Evolutionary conservation across 2,113 vertebrate species (phyloP), one percentile per base, ranked within the genome.

Genomic region (Calypte anna): DNA sequence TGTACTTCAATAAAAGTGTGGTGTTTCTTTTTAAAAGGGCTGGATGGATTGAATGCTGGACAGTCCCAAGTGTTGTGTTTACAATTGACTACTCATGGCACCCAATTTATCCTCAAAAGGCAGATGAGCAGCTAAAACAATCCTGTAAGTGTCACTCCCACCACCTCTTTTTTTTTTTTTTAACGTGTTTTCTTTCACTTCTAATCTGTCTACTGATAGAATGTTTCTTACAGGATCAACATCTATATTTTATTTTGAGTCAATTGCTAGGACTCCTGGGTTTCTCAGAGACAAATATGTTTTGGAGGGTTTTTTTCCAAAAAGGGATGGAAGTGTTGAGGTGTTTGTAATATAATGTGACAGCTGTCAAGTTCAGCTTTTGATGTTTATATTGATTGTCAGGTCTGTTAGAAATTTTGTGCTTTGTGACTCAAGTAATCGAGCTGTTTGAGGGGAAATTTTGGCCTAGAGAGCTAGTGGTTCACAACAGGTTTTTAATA

Each of bases 11-110:
- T 59, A 43, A 93, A 78, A 91, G 30, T 33, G 6, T 75, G 30
- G 25, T 81, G 16, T 97, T 93, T 93, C 43, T 64, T 87, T 85
- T 96, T 92, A 43, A 58, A 93, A 99, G 99, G 97, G 97, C 98
- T 87, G 99, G 99, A 88, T 99, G 99, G 99, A 98, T 99, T 94
- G 99, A 99, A 86, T 99, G 99, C 97, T 99, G 99, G 99, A 99
- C 98, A 33, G 99, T 99, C 55, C 99, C 99, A 7, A 99, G 98
- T 91, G 98, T 99, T 95, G 75, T 98, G 96, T 98, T 99, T 90
- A 99, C 98, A 59, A 99, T 99, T 58, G 98, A 99, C 96, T 99
- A 99, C 94, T 99, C 98, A 1, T 99, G 99, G 99, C 99, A 99
- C 96, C 99, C 99, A 38, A 99, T 99, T 96, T 99, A 99, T 97